A percentile compares a stretch with the other conserved stretches of the same genome.
Conservation (phyloP, 2,797 vertebrate genomes). For the Phaenicophaeus curvirostris region DNA sequence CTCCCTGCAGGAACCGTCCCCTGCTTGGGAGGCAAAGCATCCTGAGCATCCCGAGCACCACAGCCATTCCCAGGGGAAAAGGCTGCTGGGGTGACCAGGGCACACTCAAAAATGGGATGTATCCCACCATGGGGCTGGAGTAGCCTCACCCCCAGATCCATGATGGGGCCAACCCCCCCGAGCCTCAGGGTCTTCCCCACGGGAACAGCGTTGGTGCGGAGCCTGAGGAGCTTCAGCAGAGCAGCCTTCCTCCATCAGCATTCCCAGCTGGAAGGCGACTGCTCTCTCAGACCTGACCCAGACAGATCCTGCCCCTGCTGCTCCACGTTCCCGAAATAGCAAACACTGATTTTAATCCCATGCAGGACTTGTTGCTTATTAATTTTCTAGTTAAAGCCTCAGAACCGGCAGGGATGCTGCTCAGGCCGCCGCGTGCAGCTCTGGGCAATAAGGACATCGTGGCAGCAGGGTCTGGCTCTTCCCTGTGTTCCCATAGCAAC, state of each 20-base stretch:
- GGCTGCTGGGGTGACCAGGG: neutral
- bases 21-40: accelerated
- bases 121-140: neutral
- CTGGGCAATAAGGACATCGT: neutral
- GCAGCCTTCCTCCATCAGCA: neutral
- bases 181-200: accelerated
- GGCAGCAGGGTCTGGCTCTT: neutral
- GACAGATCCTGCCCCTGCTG: neutral
- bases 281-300: neutral
- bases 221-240: neutral
- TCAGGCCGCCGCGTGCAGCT: accelerated
- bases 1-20: accelerated
- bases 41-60: neutral
- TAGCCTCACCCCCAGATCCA: accelerated
- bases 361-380: neutral
- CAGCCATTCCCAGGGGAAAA: neutral
- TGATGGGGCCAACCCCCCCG: neutral
- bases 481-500: neutral
- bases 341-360: neutral
- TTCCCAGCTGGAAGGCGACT: accelerated
- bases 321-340: neutral
- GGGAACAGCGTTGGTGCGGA: neutral
- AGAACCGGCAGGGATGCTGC: neutral
- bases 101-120: accelerated
- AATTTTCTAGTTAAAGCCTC: neutral